A percentile compares a stretch with the other conserved stretches of the same genome.
Evolutionary conservation across 2,113 vertebrate genomes (phyloP).

Genomic region (Nycticryphes semicollaris): DNA sequence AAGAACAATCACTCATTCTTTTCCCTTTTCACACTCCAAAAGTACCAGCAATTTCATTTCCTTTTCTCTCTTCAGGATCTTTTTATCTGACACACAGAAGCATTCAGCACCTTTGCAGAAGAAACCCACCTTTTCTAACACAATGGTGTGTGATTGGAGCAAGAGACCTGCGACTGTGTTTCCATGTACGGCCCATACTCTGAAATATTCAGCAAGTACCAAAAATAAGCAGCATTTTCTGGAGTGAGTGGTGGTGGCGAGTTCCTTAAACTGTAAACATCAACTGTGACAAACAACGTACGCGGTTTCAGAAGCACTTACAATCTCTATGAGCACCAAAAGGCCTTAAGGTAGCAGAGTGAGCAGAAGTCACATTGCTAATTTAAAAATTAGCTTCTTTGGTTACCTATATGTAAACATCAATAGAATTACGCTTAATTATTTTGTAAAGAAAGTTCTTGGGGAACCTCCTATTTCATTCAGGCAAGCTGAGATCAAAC

Average conservation of each 20-base stretch:
- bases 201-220: background rate
- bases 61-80: background rate
- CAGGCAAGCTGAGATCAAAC: background rate
- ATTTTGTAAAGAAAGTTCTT: background rate
- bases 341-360: background rate
- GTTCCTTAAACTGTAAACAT: background rate
- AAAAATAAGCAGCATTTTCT: background rate
- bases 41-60: background rate
- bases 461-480: background rate
- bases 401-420: background rate
- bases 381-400: background rate
- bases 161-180: background rate
- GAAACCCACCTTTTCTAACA: background rate
- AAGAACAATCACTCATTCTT: background rate
- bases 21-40: background rate
- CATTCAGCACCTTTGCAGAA: background rate
- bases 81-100: background rate
- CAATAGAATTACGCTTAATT: background rate
- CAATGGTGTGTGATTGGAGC: background rate
- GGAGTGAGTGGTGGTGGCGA: background rate
- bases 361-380: background rate
- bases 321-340: background rate
- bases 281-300: background rate
- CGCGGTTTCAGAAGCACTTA: background rate
- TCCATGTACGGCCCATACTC: background rate